Percentiles rank a stretch among this genome's conserved stretches.
Conservation (phyloP, 2,113 vertebrate genomes). For the Solenodon paradoxus region DNA sequence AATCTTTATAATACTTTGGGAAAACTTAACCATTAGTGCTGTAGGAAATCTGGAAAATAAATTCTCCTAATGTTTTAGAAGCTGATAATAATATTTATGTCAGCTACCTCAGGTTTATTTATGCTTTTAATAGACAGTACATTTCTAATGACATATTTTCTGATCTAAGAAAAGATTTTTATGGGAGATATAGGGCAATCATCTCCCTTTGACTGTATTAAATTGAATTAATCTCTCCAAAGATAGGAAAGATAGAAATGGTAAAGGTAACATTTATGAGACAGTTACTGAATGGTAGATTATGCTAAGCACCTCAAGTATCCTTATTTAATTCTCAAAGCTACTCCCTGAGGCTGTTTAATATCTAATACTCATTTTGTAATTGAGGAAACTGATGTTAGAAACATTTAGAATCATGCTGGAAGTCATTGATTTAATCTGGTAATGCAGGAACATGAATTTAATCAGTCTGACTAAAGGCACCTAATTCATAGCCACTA, state of each 20-base stretch:
- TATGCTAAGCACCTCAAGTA: not conserved
- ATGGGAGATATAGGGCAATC: not conserved
- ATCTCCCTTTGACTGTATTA: not conserved
- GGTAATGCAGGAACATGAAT: not conserved
- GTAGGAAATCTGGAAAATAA: not conserved
- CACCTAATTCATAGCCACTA: not conserved
- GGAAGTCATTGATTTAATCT: not conserved
- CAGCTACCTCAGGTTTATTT: not conserved
- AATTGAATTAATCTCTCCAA: not conserved
- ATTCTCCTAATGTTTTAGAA: not conserved
- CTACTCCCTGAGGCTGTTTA: not conserved
- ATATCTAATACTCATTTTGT: not conserved
- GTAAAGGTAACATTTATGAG: not conserved
- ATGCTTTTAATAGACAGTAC: not conserved
- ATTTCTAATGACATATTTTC: not conserved
- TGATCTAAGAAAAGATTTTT: not conserved
- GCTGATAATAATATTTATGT: not conserved
- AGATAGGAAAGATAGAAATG: not conserved
- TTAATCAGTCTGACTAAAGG: not conserved
- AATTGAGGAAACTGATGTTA: not conserved
- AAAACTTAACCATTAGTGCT: not conserved
- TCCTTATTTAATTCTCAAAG: not conserved
- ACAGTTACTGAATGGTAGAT: not conserved
- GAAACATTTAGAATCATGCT: not conserved
- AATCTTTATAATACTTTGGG: not conserved